Evolutionary conservation across 92 coral and sea anemone genomes (phyloP), one percentile per base, ranked within the genome.

Genomic region (Muricea muricata): DNA sequence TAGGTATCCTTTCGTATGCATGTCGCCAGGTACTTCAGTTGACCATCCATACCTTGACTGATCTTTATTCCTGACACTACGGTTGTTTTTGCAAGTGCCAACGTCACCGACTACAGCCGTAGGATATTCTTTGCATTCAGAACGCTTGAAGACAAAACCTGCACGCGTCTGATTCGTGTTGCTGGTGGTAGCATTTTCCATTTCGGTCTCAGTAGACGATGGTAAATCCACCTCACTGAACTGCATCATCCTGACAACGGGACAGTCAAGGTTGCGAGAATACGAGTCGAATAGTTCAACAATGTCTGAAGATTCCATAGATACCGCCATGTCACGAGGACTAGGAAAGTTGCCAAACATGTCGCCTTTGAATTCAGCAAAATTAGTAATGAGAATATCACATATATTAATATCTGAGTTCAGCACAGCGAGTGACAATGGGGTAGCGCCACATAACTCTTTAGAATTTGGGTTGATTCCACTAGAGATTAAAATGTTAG

Each of bases 361-460:
- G 56, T 34, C 45, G 31, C 42, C 40, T 26, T 17, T 78, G 56
- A 52, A 71, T 78, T 57, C 65, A 57, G 88, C 91, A 74, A 81
- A 88, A 48, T 85, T 85, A 23, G 84, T 83, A n/a, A 84, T 24
- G 14, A 88, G 77, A 3, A 88, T 71, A 21, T 54, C 24, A 34
- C 88, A 87, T 83, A 87, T 87, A 18, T 72, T 80, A 1, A 52
- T 72, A 25, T 82, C 60, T 28, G 35, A 30, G n/a, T 33, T 60
- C 18, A 88, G 10, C 15, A 88, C 84, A 2, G 91, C 89, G 41
- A 88, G 68, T 24, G 81, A 73, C 35, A 84, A 77, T 17, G 91
- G 89, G 5, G 87, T 63, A 18, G 80, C 79, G 25, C 91, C 88
- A 84, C 91, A 84, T 23, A 89, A 83, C 46, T 88, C 91, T 63